Base-by-base conservation (phyloP, 2,797 vertebrate genomes). In the Spinus olivaceus region DNA sequence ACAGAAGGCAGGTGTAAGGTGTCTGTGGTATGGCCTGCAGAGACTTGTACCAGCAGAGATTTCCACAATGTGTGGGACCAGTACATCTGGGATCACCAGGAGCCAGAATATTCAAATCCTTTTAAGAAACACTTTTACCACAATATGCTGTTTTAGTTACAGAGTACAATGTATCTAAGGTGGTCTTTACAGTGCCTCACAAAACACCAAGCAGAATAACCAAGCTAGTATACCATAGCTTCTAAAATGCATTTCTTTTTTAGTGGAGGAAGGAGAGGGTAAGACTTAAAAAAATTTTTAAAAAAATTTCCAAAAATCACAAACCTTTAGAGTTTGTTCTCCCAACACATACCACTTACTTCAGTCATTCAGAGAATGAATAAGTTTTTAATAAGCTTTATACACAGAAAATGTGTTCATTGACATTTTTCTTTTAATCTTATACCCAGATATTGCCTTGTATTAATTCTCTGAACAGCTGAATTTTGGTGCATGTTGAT, bases 381-480 rank as follows among this genome's bases (percentile, higher is more conserved):
- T 81, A 73, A 27, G 46, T 74, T 89, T 92, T 94, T 83, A 82
- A 11, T 84, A 78, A 76, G 51, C 51, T 92, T 91, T 88, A 86
- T 23, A 92, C 77, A 81, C 80, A 88, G 30, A 46, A 88, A 84
- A 92, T 32, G 70, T 73, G 66, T 60, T 88, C 50, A 69, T 10
- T 87, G 59, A 65, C 37, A 7, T 65, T 83, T 63, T 87, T 72
- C 18, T 89, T 67, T 74, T 27, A 23, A 49, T 54, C 46, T 78
- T 67, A 56, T 16, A 88, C 81, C 61, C 71, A 80, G 76, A 60
- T 51, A 83, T 3, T 72, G 70, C 70, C 72, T 79, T 70, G 41
- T 54, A 66, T 59, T 61, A 79, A 46, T 81, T 86, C 85, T 94
- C 89, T 86, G 73, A 96, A 90, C 56, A 80, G 87, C 64, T 84